Evolutionary conservation across 1,140 invertebrate genomes (phyloP).

Genomic region (Zaprionus tsacasi): DNA sequence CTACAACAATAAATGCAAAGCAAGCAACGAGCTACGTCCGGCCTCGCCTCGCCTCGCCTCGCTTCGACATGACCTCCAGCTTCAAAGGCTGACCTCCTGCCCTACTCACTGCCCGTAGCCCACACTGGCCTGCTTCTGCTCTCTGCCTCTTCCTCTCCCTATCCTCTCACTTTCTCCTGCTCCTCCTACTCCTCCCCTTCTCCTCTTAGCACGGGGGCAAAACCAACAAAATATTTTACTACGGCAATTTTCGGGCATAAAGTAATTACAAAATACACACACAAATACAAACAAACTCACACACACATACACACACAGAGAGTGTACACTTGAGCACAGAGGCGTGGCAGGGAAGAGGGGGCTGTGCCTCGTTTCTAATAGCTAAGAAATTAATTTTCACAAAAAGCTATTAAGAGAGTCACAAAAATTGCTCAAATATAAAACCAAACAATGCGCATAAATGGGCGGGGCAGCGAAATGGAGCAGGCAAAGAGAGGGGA

Average conservation of each 20-base stretch:
- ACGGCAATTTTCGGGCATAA: constrained; percentile 78
- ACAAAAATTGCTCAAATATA: constrained; percentile 79
- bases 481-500: too few relatives aligned
- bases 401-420: constrained; percentile 81
- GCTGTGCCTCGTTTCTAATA: constrained; percentile 55
- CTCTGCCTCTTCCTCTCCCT: not conserved
- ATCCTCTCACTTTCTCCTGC: not conserved
- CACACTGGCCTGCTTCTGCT: not conserved
- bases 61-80: constrained; percentile 34
- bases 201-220: constrained; percentile 22
- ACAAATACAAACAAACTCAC: constrained; percentile 32
- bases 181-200: not conserved
- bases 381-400: constrained; percentile 81
- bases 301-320: constrained; percentile 18
- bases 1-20: constrained; percentile 38
- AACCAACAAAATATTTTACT: constrained; percentile 73
- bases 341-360: not conserved
- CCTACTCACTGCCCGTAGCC: not conserved
- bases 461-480: not conserved
- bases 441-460: constrained; percentile 77
- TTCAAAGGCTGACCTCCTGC: constrained; percentile 25
- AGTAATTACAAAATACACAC: constrained; percentile 80
- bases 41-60: constrained; percentile 13
- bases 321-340: constrained; percentile 17
- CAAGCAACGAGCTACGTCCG: constrained; percentile 40